Evolutionary conservation across 2,113 vertebrate genomes (phyloP), one percentile per base, ranked within the genome.

Genomic region (Crocuta crocuta): DNA sequence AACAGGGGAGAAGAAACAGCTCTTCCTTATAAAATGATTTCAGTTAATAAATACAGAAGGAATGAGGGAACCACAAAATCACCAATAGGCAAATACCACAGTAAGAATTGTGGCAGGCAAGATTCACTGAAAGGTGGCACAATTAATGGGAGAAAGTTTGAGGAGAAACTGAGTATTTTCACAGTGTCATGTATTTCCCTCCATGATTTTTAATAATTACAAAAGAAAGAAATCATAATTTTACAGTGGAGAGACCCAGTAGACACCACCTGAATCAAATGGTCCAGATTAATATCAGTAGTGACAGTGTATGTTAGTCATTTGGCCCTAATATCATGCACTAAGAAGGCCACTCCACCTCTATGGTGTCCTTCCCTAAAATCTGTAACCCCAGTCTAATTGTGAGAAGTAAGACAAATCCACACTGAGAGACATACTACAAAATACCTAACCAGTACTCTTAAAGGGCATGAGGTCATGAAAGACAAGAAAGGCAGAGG

Each of bases 21-120:
- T 45, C 48, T 84, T 96, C 45, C 68, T 73, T 31, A 35, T 68
- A 45, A 94, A 96, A 74, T 76, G 53, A 53, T 68, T 85, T 55
- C 1, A 43, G 0, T 83, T 61, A 65, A 83, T 78, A 86, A 81
- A 74, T 74, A 61, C 13, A 74, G 79, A 10, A 92, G 71, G 45
- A 84, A 94, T 4, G 21, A 65, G 2, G 21, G 23, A 87, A 61
- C 24, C 48, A 88, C 70, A 74, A 43, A 70, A 65, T 63, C 39
- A 87, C 50, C n/a, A 48, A 13, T 61, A 76, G 61, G 17, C 21
- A 87, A 93, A 92, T 35, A 48, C 35, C n/a, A 70, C 28, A 63
- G 61, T 79, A 58, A 83, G 89, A 66, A 58, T 16, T 26, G 8
- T 91, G 58, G 39, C 61, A 48, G 2, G 1, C 26, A 5, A 50